Evolutionary conservation across 2,113 vertebrate genomes (phyloP), one percentile per base, ranked within the genome.

Genomic region (Galeopterus variegatus): DNA sequence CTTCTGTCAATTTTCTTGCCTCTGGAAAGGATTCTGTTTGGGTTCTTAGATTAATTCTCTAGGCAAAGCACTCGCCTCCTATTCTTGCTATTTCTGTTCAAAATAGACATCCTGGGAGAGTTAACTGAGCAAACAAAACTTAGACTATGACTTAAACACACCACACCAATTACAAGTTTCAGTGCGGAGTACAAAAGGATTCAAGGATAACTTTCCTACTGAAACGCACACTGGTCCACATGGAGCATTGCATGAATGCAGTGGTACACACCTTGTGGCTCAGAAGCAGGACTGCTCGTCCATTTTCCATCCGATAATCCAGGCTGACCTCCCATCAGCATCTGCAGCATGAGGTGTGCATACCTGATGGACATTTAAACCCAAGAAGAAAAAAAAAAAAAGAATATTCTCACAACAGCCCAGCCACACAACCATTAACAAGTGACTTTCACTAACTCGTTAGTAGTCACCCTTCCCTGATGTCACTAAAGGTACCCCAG

Each of bases 21-120:
- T 97, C 97, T 94, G 94, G 96, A 98, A 98, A 97, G 84, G 86
- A 97, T 94, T 97, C 95, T 97, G 95, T 97, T 97, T 97, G 96
- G 93, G 96, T 97, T 98, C 98, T 98, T 98, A 97, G 90, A 96
- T 93, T 98, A 97, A 97, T 97, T 94, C 96, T 96, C 97, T 94
- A 94, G 97, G 97, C 97, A 96, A 92, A 95, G 92, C 90, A 95
- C 56, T 96, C 7, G 17, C 75, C 81, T 96, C 93, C 92, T 90
- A 94, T 96, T 85, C 95, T 94, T 97, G 96, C 98, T 98, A 94
- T 96, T 96, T 97, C 94, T 96, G 85, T 97, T 98, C 97, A 90
- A 92, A 98, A 95, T 85, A 97, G 83, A 95, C 95, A 97, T 97
- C 94, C 96, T 77, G 69, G 90, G 97, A 97, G 94, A 97, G 84